These are phyloP conservation scores for Antigone vipio DNA, from an alignment of 2,113 vertebrate species.

Conservation along the genomic window DNA sequence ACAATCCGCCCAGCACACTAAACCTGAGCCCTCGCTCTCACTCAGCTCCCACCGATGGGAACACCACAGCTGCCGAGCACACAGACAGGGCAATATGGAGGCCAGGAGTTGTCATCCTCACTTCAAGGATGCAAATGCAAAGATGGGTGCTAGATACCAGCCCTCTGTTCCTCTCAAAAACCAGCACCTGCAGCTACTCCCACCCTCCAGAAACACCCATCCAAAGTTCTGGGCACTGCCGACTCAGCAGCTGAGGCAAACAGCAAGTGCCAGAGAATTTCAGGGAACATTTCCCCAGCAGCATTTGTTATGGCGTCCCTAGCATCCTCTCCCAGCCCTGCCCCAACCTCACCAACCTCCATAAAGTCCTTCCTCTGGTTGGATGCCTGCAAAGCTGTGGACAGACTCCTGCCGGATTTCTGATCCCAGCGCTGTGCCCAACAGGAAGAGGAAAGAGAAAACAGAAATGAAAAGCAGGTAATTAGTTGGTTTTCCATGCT, in stretches of 20 bases:
- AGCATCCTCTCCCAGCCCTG: not conserved
- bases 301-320: not conserved
- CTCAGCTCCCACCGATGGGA: not conserved
- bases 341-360: constrained; percentile 80
- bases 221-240: not conserved
- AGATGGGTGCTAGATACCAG: not conserved
- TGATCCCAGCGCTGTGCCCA: constrained; percentile 90
- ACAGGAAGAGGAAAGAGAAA: not conserved
- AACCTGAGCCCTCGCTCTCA: not conserved
- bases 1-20: not conserved
- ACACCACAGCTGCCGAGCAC: fast-evolving
- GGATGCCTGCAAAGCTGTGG: constrained; percentile 87
- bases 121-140: not conserved
- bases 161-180: not conserved
- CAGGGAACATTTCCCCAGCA: not conserved
- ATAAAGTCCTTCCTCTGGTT: constrained; percentile 97
- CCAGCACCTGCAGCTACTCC: not conserved
- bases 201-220: not conserved
- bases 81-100: fast-evolving
- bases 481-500: not conserved
- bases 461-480: not conserved
- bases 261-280: not conserved
- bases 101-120: not conserved
- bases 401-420: constrained; percentile 86
- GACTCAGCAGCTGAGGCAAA: not conserved